These are phyloP conservation scores for Centrocercus urophasianus DNA, from an alignment of 2,113 vertebrate genomes.

Conservation along the genomic window DNA sequence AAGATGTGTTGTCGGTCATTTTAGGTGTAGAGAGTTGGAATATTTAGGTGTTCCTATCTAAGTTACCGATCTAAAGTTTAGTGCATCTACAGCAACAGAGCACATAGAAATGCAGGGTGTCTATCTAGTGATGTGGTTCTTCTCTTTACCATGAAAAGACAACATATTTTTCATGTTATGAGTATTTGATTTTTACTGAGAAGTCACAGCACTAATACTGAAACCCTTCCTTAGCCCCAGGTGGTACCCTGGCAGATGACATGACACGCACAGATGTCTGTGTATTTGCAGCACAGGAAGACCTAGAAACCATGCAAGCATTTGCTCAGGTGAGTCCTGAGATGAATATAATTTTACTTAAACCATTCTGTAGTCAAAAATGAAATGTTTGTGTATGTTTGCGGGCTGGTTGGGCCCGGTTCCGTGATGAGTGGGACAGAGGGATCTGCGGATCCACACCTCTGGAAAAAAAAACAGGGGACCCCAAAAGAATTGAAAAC, in stretches of 20 bases:
- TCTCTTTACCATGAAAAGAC: neutral
- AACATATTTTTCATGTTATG: accelerated
- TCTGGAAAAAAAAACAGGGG: too few relatives aligned
- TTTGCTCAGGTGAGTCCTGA: conserved; percentile 91
- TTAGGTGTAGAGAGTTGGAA: neutral
- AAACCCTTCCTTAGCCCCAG: conserved; percentile 84
- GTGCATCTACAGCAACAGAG: neutral
- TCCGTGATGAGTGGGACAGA: too few relatives aligned
- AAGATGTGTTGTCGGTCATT: neutral
- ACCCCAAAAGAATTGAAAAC: too few relatives aligned
- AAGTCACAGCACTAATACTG: neutral
- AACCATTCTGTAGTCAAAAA: neutral
- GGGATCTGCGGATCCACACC: too few relatives aligned
- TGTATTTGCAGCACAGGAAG: conserved; percentile 98
- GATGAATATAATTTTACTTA: neutral
- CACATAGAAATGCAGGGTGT: neutral
- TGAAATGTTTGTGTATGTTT: neutral
- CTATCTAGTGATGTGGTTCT: neutral
- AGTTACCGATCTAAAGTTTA: neutral
- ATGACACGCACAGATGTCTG: conserved; percentile 98
- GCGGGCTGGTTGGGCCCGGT: too few relatives aligned
- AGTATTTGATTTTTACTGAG: neutral
- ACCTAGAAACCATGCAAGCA: conserved; percentile 99
- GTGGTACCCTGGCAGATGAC: conserved; percentile 96
- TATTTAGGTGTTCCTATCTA: neutral